A percentile compares a stretch with the other conserved stretches of the same genome.
phyloP scores from a whole-genome alignment of 2,888 invertebrate species.

The Meta bourneti region DNA sequence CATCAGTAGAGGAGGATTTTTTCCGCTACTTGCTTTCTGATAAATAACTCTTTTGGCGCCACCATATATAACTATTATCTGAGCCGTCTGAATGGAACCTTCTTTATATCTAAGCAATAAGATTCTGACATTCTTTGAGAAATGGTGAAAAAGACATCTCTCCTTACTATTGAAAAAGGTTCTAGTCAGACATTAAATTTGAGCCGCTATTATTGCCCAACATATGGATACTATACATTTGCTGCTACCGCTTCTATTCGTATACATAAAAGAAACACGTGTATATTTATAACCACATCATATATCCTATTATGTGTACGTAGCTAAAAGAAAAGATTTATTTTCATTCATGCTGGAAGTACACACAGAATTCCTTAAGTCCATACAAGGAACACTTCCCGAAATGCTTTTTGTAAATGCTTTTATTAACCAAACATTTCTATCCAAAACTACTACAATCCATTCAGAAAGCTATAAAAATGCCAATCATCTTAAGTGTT shows the following conservation, averaged over 20 bases:
- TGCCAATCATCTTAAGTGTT: no score
- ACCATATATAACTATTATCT: conserved; percentile 68
- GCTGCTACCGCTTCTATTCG: conserved; percentile 5
- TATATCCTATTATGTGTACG: conserved; percentile 4
- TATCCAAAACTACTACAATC: no score
- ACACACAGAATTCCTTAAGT: no score
- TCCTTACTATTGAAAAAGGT: conserved; percentile 45
- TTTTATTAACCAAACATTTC: no score
- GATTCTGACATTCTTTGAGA: conserved; percentile 57
- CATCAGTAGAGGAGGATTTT: conserved; percentile 9
- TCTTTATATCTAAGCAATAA: conserved; percentile 67
- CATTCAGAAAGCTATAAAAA: no score
- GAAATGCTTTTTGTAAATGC: no score
- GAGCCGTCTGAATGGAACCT: conserved; percentile 46
- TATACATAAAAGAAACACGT: conserved; percentile 30
- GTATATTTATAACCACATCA: neutral
- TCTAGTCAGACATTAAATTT: conserved; percentile 58
- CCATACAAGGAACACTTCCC: no score
- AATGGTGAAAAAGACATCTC: conserved; percentile 58
- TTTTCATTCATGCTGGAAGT: no score
- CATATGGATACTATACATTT: conserved; percentile 46
- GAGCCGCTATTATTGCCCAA: conserved; percentile 39
- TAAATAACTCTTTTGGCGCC: conserved; percentile 69
- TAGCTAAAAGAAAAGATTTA: no score
- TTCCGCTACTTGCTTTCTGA: conserved; percentile 47